These are phyloP conservation scores for Antechinus stuartii DNA, from an alignment of 2,113 vertebrate species.

Conservation along the genomic window DNA sequence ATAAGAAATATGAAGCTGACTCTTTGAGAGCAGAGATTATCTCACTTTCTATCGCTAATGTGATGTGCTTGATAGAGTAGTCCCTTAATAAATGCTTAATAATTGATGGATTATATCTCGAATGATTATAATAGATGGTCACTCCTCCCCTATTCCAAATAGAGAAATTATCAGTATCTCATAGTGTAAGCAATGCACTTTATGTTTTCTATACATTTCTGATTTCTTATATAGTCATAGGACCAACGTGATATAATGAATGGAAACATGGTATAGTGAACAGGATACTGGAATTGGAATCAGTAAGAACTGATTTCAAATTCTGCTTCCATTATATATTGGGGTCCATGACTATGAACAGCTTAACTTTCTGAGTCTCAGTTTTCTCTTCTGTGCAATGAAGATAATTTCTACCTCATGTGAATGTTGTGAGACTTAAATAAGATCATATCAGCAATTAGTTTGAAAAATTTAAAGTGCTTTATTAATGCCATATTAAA, in stretches of 20 bases:
- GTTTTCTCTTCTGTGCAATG: neutral
- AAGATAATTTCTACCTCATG: neutral
- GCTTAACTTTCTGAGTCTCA: neutral
- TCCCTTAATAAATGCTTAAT: neutral
- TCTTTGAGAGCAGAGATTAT: constrained; percentile 3
- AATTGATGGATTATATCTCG: neutral
- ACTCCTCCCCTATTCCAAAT: neutral
- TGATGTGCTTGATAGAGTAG: neutral
- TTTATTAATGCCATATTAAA: neutral
- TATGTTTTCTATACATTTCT: neutral
- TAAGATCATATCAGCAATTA: neutral
- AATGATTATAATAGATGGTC: neutral
- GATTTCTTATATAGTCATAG: neutral
- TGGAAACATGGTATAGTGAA: neutral
- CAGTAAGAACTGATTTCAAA: neutral
- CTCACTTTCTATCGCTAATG: neutral
- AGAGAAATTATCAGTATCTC: neutral
- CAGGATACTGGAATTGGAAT: neutral
- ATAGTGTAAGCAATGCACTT: neutral
- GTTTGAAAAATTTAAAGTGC: neutral
- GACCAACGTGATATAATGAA: neutral
- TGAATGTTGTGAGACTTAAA: neutral
- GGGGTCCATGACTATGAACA: neutral
- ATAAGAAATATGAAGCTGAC: neutral
- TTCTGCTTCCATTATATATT: neutral